Evolutionary conservation across 2,797 vertebrate genomes (phyloP).

Genomic region (Sebastes reedi): DNA sequence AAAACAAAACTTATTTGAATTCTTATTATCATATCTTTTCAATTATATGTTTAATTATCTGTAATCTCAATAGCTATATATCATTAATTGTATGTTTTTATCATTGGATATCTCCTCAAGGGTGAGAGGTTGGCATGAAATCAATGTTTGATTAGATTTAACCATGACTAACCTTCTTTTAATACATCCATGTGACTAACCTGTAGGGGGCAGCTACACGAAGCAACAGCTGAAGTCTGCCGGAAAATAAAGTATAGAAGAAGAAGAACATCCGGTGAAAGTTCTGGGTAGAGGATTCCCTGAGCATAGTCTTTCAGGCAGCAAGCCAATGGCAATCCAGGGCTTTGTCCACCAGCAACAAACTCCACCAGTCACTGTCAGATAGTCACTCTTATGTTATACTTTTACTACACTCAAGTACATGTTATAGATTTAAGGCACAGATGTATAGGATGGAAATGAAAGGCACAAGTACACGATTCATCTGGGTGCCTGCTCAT

Average conservation of each 20-base stretch:
- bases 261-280: not conserved
- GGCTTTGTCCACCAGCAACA: fast-evolving
- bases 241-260: not conserved
- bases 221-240: not conserved
- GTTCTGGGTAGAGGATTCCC: not conserved
- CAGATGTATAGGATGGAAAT: no score
- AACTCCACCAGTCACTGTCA: fast-evolving
- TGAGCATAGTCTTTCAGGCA: fast-evolving
- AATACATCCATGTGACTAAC: not conserved
- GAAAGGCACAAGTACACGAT: no score
- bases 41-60: not conserved
- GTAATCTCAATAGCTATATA: not conserved
- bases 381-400: fast-evolving
- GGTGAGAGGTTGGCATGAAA: not conserved
- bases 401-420: fast-evolving
- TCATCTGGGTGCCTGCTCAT: no score
- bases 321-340: fast-evolving
- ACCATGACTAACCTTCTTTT: not conserved
- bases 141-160: not conserved
- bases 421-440: fast-evolving
- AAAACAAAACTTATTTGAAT: not conserved
- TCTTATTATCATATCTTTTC: not conserved
- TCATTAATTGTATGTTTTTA: no score
- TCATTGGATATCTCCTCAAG: not conserved
- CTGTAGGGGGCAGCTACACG: constrained; percentile 33